Percentiles rank a stretch among this genome's conserved stretches.
Conservation (phyloP, 2,797 vertebrate genomes). For the Alosa sapidissima region DNA sequence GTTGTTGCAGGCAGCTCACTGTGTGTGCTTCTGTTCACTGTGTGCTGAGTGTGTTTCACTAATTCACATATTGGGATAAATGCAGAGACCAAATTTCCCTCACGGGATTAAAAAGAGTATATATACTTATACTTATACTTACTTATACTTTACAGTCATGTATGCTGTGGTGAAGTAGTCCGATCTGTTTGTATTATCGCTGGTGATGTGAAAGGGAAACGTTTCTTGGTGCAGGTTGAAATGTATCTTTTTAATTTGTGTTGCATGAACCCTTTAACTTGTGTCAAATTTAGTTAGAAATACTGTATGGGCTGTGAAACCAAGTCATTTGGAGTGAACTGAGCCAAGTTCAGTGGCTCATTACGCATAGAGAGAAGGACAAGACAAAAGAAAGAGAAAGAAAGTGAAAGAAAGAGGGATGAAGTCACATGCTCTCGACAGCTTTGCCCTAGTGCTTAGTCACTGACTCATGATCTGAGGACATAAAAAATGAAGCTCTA, state of each 20-base stretch:
- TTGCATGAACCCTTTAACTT: neutral
- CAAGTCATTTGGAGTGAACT: neutral
- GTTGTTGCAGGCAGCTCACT: no score
- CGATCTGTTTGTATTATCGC: no score
- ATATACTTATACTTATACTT: no score
- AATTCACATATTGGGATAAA: no score
- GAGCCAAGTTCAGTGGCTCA: neutral
- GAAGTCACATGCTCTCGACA: neutral
- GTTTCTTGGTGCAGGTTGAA: no score
- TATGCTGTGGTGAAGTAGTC: no score
- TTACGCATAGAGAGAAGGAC: neutral
- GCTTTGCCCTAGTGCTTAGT: neutral
- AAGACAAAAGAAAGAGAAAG: neutral
- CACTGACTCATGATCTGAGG: neutral
- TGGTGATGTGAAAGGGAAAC: no score
- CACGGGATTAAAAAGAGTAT: no score
- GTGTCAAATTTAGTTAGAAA: neutral
- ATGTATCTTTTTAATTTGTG: neutral
- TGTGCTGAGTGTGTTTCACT: no score
- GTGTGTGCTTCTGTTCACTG: no score
- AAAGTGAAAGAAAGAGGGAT: slow-evolving; percentile 59
- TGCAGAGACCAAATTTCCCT: no score
- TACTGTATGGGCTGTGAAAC: neutral
- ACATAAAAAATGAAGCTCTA: neutral
- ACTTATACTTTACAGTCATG: no score